Percentiles rank a stretch among this genome's conserved stretches.
These are phyloP conservation scores for Calliopum simillimum DNA, from an alignment of 2,888 invertebrate species.

Conservation along the genomic window DNA sequence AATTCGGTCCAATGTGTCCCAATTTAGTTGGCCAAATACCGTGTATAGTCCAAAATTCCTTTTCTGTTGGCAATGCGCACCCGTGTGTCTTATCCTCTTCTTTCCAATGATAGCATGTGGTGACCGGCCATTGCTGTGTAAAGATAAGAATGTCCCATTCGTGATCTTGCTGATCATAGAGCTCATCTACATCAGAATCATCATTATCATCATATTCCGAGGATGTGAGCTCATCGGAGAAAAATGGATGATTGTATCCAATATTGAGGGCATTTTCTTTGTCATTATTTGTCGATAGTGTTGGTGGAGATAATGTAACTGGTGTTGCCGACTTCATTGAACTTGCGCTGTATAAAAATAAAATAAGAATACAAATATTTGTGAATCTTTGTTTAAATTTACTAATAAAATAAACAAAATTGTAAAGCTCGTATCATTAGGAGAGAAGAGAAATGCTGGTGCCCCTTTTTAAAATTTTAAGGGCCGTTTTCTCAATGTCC, in stretches of 20 bases:
- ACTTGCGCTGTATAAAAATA: background rate
- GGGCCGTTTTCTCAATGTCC: no score
- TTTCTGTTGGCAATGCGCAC: conserved; percentile 74
- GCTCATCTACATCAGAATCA: conserved; percentile 40
- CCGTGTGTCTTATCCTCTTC: conserved; percentile 71
- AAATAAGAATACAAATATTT: background rate
- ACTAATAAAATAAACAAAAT: background rate
- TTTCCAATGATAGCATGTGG: conserved; percentile 79
- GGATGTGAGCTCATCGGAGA: conserved; percentile 48
- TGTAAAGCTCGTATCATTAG: background rate
- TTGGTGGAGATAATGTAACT: no score
- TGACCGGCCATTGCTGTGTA: conserved; percentile 84
- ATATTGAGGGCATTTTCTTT: no score
- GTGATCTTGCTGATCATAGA: conserved; percentile 48
- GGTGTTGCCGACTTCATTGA: background rate
- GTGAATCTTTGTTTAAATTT: no score
- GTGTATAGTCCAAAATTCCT: conserved; percentile 81
- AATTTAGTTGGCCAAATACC: conserved; percentile 85
- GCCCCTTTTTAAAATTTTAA: no score
- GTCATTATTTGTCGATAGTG: no score
- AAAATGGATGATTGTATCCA: conserved; percentile 43
- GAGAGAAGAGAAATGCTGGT: no score
- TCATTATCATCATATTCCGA: conserved; percentile 48
- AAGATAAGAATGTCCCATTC: conserved; percentile 83
- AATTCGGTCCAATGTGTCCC: conserved; percentile 76